Conservation (phyloP, 1,140 invertebrate genomes). For the Ips typographus region DNA sequence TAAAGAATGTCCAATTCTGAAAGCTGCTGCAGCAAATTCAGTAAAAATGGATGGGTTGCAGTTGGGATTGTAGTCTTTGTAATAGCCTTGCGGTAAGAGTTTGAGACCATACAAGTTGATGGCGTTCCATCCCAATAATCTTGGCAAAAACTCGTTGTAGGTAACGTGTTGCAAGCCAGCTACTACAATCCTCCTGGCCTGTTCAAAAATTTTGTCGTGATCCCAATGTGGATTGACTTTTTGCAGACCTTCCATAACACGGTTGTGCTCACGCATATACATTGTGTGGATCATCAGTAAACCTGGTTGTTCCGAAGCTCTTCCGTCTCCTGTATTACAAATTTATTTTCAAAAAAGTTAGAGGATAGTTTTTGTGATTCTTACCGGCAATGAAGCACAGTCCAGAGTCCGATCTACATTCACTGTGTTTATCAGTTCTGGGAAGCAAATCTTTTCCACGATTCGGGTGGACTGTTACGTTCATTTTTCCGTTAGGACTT, state of each 20-base stretch:
- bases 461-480: slow-evolving; percentile 72
- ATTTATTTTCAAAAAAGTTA: background rate
- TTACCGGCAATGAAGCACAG: slow-evolving; percentile 79
- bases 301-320: slow-evolving; percentile 85
- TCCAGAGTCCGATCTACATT: slow-evolving; percentile 81
- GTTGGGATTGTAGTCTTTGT: slow-evolving; percentile 87
- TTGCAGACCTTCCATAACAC: slow-evolving; percentile 79
- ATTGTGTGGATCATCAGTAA: slow-evolving; percentile 82
- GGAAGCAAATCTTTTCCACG: slow-evolving; percentile 78
- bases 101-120: slow-evolving; percentile 85
- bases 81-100: slow-evolving; percentile 83
- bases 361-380: background rate
- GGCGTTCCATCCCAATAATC: slow-evolving; percentile 88
- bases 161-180: slow-evolving; percentile 90
- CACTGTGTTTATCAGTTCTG: slow-evolving; percentile 71
- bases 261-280: slow-evolving; percentile 86
- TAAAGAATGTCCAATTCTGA: slow-evolving; percentile 91
- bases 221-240: slow-evolving; percentile 88
- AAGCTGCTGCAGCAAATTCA: slow-evolving; percentile 93
- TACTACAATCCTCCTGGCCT: slow-evolving; percentile 79
- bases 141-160: slow-evolving; percentile 92
- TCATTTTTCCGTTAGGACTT: slow-evolving; percentile 76
- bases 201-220: slow-evolving; percentile 82
- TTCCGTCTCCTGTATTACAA: slow-evolving; percentile 58
- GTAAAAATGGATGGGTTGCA: slow-evolving; percentile 92